Evolutionary conservation across 2,113 vertebrate genomes (phyloP).

Genomic region (Phyllopteryx taeniolatus): DNA sequence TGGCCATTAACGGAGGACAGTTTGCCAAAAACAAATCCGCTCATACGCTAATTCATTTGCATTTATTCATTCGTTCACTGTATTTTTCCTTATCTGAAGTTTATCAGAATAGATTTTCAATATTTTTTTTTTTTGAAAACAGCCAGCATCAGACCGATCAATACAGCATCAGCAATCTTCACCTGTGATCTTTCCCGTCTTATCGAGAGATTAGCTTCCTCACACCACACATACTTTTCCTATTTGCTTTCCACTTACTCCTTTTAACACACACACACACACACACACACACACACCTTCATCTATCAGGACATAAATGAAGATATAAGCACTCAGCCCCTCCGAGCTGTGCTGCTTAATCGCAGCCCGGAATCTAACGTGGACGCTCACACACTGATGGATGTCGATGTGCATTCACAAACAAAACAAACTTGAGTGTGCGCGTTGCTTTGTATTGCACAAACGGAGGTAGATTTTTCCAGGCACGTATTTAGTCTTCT

Average conservation of each 20-base stretch:
- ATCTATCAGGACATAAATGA: conserved; percentile 60
- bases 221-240: conserved; percentile 23
- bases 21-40: too few relatives aligned
- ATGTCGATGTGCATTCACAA: conserved; percentile 53
- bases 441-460: conserved; percentile 14
- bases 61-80: neutral
- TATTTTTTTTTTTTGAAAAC: conserved; percentile 31
- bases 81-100: neutral
- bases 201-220: conserved; percentile 56
- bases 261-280: neutral
- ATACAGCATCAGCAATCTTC: conserved; percentile 50
- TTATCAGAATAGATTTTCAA: conserved; percentile 1
- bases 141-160: conserved; percentile 28
- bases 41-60: too few relatives aligned
- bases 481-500: neutral
- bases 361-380: conserved; percentile 61
- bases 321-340: conserved; percentile 62
- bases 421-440: neutral
- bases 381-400: conserved; percentile 62
- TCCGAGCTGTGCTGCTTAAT: conserved; percentile 60
- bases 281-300: conserved; percentile 24
- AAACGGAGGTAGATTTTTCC: neutral
- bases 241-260: conserved; percentile 51
- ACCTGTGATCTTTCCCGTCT: conserved; percentile 44
- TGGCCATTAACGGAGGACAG: too few relatives aligned